Evolutionary conservation across 2,888 invertebrate genomes (phyloP), one percentile per base, ranked within the genome.

Genomic region (Acrobasis repandana): DNA sequence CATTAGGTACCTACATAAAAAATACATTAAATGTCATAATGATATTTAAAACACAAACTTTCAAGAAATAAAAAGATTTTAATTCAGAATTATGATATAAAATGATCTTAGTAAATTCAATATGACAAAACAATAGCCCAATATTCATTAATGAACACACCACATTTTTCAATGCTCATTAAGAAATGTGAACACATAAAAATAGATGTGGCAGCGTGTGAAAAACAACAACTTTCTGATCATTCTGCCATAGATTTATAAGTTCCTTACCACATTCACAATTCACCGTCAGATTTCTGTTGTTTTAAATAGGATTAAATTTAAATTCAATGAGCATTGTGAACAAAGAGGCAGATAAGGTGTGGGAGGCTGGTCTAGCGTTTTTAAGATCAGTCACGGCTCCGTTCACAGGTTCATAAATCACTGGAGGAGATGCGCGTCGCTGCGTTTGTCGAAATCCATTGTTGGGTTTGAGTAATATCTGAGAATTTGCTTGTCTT

Each of bases 401-500:
- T 56, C 20, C 34, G 48, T 56, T 49, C 38, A 58, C 57, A 51
- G 51, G 20, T 48, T 65, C 71, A 71, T 76, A 74, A 73, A 75
- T 72, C 75, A 76, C 73, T 64, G 66, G 8, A 73, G 80, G 79
- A 77, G 76, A 75, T 77, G 65, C 79, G 79, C 77, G 67, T 67
- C 67, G 74, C 62, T 76, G 76, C 66, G 64, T 69, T 71, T 73
- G 73, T 74, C 73, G 70, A 76, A 75, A 77, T 70, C 72, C 70
- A 59, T 59, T 59, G 59, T 59, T 59, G 38, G 20, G 50, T 54
- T 34, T 54, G 18, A 54, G 36, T n/a, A 47, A 48, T 16, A 48
- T 34, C 48, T 58, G 57, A 58, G 57, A 48, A 58, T 58, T 58
- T 36, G 47, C 57, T 48, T 34, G 33, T 58, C 34, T 16, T 48